Percentiles rank a stretch among this genome's conserved stretches.
These are phyloP conservation scores for Rissa tridactyla DNA, from an alignment of 2,113 vertebrate genomes.

Conservation along the genomic window DNA sequence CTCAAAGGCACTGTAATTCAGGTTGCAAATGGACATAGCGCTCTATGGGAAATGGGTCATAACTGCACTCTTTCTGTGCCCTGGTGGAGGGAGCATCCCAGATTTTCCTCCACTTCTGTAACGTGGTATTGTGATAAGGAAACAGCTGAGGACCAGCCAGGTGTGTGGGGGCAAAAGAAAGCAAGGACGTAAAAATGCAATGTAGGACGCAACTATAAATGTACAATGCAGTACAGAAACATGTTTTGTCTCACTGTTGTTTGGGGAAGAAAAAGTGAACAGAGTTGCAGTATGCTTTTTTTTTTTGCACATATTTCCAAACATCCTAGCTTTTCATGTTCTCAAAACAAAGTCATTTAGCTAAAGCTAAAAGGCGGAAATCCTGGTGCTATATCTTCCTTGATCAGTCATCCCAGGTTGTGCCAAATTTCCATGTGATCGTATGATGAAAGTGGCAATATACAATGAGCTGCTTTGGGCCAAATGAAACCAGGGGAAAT, in stretches of 20 bases:
- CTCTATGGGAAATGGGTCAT: background rate
- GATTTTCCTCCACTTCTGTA: background rate
- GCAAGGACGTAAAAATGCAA: background rate
- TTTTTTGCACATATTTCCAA: background rate
- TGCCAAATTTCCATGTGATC: accelerated
- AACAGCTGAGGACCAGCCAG: background rate
- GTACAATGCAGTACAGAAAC: background rate
- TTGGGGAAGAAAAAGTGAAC: background rate
- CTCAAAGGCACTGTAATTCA: background rate
- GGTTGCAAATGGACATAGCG: background rate
- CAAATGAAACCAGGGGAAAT: background rate
- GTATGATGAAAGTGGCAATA: background rate
- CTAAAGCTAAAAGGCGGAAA: background rate
- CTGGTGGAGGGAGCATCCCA: background rate
- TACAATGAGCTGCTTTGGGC: background rate
- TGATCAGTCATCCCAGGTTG: background rate
- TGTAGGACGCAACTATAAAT: background rate
- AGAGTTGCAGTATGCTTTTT: background rate
- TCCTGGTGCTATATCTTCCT: background rate
- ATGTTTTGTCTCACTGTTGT: background rate
- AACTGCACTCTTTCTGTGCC: background rate
- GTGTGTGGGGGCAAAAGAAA: background rate
- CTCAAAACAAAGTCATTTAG: background rate
- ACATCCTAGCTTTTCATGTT: background rate
- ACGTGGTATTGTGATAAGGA: background rate